phyloP scores from a whole-genome alignment of 2,113 vertebrate species.

The Picathartes gymnocephalus region DNA sequence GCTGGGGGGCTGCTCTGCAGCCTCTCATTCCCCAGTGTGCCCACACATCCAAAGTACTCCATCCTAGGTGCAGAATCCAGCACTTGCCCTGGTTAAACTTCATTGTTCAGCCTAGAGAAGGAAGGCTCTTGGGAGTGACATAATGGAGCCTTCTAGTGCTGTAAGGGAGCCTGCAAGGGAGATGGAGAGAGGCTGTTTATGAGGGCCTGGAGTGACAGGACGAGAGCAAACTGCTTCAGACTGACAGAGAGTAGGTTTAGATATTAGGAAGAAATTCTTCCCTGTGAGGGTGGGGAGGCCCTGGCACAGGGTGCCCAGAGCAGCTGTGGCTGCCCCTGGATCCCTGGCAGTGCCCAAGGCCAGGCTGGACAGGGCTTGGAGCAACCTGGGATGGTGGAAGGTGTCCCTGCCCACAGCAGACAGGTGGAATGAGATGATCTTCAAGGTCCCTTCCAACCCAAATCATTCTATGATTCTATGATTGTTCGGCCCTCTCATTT shows the following conservation, averaged over 20 bases:
- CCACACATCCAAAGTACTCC: not conserved
- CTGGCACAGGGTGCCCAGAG: not conserved
- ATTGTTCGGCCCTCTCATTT: not conserved
- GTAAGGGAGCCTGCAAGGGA: not conserved
- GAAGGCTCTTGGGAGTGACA: not conserved
- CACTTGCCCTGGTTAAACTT: no score
- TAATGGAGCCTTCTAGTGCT: not conserved
- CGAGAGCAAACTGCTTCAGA: not conserved
- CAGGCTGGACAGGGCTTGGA: rapidly evolving
- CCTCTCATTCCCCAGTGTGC: not conserved
- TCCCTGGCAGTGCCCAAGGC: not conserved
- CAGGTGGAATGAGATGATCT: not conserved
- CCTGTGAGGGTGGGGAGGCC: rapidly evolving
- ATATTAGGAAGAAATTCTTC: not conserved
- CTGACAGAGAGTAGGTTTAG: not conserved
- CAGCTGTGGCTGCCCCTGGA: not conserved
- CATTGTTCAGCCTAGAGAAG: not conserved
- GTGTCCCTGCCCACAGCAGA: not conserved
- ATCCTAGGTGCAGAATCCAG: not conserved
- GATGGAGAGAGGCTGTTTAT: not conserved
- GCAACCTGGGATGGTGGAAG: rapidly evolving
- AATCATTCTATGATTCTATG: not conserved
- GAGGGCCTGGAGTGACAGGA: not conserved
- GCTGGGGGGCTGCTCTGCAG: not conserved
- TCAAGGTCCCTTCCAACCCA: not conserved